These are phyloP conservation scores for Falco columbarius DNA, from an alignment of 2,797 vertebrate species.

Conservation along the genomic window DNA sequence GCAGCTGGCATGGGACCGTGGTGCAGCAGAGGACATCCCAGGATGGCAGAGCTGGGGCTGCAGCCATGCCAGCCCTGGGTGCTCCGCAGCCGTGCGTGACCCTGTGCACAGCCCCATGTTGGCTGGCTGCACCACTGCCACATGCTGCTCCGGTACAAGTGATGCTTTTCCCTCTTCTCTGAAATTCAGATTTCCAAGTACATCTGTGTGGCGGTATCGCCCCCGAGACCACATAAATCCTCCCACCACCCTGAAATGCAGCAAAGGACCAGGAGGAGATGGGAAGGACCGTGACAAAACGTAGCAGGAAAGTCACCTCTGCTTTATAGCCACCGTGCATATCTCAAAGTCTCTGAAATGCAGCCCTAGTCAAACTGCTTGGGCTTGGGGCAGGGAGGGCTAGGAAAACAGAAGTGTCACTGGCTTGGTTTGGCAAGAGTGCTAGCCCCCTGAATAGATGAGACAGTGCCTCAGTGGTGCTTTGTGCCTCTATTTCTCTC, in stretches of 20 bases:
- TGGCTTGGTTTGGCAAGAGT: background rate
- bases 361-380: background rate
- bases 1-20: background rate
- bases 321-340: background rate
- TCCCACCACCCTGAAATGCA: background rate
- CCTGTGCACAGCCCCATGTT: background rate
- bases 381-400: background rate
- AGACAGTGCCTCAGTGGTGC: background rate
- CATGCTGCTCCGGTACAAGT: background rate
- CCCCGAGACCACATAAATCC: background rate
- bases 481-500: background rate
- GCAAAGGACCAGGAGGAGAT: background rate
- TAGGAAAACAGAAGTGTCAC: background rate
- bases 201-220: rapidly evolving
- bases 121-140: background rate
- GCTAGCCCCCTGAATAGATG: background rate
- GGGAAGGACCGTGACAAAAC: background rate
- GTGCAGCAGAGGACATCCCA: rapidly evolving
- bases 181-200: background rate
- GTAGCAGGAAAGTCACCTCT: background rate
- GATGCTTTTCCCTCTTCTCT: background rate
- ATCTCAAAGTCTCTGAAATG: background rate
- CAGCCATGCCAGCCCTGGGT: background rate
- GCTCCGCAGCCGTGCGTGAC: background rate
- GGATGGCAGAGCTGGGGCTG: background rate